Evolutionary conservation across 2,113 vertebrate species (phyloP), one percentile per base, ranked within the genome.

Genomic region (Anarrhichthys ocellatus): DNA sequence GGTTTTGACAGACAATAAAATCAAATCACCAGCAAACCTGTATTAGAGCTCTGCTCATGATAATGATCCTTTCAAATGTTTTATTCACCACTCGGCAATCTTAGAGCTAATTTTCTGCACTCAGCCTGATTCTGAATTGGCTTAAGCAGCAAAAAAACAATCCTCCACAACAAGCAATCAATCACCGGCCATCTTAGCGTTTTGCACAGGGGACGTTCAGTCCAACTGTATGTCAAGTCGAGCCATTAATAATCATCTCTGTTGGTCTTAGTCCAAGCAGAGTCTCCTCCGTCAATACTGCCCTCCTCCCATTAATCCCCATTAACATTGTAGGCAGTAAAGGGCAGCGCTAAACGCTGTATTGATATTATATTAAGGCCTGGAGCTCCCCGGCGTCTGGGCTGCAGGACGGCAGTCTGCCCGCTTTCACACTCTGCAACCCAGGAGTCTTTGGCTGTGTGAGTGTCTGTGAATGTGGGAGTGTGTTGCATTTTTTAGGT

Each of bases 361-460:
- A 93, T 94, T 93, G 92, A 94, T 95, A 91, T 95, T 92, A 81
- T 92, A 93, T 94, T 93, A 94, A 78, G 87, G 89, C 79, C 86
- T 66, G 79, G 62, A 88, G 79, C 76, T 89, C 89, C 82, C 84
- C 88, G 92, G 91, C 74, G 87, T 93, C 92, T 80, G 73, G 52
- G 80, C 85, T 80, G 74, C 65, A 32, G 82, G 80, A 86, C 71
- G 70, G 72, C 80, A 80, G 80, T 84, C 90, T 93, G 91, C 90
- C 74, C 80, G 73, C 67, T 78, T 88, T 90, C 86, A 86, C 84
- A 88, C 84, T 76, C 70, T 9, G 67, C 36, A 70, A 70, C 65
- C 1, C 66, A 50, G 22, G 46, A 27, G 81, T 6, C 69, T 80
- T 88, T 89, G 80, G 78, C 86, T 32, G 17, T 1, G 34, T 15